Percentiles rank a stretch among this genome's conserved stretches.
phyloP scores from a whole-genome alignment of 2,797 vertebrate genomes.

The Neomorphus geoffroyi region DNA sequence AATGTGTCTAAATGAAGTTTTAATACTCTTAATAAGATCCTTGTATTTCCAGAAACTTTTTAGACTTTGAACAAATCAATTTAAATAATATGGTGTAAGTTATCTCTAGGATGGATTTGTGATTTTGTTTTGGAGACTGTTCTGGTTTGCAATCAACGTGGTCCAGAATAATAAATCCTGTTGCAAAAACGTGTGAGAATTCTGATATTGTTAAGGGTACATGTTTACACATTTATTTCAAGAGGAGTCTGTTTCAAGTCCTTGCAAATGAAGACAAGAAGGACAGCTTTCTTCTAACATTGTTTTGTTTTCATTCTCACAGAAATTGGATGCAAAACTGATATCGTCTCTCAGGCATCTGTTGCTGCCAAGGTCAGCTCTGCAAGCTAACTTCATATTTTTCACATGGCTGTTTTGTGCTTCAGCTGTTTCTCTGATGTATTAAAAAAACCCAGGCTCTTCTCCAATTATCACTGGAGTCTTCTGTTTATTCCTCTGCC shows the following conservation, averaged over 20 bases:
- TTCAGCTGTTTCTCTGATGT: slow-evolving; percentile 2
- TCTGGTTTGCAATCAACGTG: neutral
- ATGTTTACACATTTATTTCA: neutral
- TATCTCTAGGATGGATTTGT: neutral
- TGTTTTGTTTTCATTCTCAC: neutral
- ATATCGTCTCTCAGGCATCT: neutral
- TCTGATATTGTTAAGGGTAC: neutral
- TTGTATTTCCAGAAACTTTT: neutral
- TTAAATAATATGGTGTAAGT: neutral
- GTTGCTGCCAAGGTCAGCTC: slow-evolving; percentile 53
- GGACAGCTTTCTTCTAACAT: neutral
- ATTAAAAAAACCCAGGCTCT: neutral
- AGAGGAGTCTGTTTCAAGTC: neutral
- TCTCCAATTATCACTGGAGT: neutral
- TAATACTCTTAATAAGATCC: neutral
- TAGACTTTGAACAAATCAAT: neutral
- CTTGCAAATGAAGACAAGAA: neutral
- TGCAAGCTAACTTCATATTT: neutral
- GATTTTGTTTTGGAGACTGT: neutral
- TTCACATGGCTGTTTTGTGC: slow-evolving; percentile 6
- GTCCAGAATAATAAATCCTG: neutral
- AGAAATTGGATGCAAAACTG: neutral
- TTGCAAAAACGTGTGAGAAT: neutral
- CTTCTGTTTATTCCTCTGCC: neutral
- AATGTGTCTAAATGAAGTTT: neutral